A percentile compares a stretch with the other conserved stretches of the same genome.
Evolutionary conservation across 2,797 vertebrate species (phyloP).

Genomic region (Gadopsis marmoratus): DNA sequence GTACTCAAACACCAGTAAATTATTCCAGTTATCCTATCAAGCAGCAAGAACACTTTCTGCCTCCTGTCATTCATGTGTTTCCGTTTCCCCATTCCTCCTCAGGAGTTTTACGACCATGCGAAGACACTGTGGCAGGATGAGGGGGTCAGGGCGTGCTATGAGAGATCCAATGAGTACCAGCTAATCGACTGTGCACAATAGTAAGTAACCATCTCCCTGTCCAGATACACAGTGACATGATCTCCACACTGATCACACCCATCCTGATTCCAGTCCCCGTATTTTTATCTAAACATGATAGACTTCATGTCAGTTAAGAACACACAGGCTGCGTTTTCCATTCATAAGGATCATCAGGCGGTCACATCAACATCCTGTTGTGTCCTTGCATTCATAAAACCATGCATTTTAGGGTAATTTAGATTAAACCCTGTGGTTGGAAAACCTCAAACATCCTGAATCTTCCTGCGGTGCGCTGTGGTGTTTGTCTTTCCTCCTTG

Average conservation of each 20-base stretch:
- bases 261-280: neutral
- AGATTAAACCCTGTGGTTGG: neutral
- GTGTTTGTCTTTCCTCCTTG: no score
- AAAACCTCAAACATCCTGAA: no score
- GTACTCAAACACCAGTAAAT: neutral
- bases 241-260: neutral
- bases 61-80: neutral
- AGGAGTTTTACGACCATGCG: slow-evolving; percentile 97
- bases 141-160: slow-evolving; percentile 94
- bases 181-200: slow-evolving; percentile 98
- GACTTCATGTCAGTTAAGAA: neutral
- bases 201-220: slow-evolving; percentile 84
- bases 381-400: neutral
- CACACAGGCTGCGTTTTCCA: neutral
- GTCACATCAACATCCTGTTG: neutral
- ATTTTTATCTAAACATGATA: neutral
- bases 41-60: neutral
- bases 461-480: no score
- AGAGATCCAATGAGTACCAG: slow-evolving; percentile 98
- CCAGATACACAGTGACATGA: neutral
- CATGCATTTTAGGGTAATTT: neutral
- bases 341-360: neutral
- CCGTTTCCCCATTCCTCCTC: slow-evolving; percentile 26
- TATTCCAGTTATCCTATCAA: neutral
- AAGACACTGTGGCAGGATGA: slow-evolving; percentile 98